Percentiles rank a stretch among this genome's conserved stretches.
These are phyloP conservation scores for Tachysurus vachellii DNA, from an alignment of 2,113 vertebrate genomes.

Conservation along the genomic window DNA sequence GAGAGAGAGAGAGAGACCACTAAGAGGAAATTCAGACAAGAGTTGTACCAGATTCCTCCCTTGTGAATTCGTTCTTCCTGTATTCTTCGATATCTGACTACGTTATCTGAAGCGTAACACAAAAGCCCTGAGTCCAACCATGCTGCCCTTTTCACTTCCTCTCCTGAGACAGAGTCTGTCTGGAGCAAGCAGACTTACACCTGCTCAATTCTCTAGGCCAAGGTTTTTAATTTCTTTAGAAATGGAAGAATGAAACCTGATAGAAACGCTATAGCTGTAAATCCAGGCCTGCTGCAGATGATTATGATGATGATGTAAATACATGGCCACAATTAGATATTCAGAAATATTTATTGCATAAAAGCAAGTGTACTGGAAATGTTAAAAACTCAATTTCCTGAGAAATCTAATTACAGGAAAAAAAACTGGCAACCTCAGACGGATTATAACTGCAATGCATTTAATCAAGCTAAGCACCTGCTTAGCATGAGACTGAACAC, in stretches of 20 bases:
- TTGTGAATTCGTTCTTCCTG: conserved; percentile 19
- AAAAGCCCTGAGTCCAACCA: neutral
- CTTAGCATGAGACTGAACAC: no score
- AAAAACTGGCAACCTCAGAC: neutral
- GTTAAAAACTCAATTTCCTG: neutral
- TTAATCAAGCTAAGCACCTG: no score
- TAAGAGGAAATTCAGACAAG: neutral
- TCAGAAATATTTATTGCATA: neutral
- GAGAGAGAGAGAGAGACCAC: neutral
- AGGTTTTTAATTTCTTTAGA: neutral
- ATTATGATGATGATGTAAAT: neutral
- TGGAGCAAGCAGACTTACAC: neutral
- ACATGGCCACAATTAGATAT: neutral
- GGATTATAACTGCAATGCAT: neutral
- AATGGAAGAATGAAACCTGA: neutral
- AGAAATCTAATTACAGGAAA: neutral
- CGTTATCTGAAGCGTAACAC: conserved; percentile 26
- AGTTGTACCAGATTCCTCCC: neutral
- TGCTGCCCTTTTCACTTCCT: neutral
- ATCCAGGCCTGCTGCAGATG: neutral
- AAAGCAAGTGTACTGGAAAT: neutral
- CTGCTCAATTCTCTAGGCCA: conserved; percentile 6
- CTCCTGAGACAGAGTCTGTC: neutral
- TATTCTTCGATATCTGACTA: conserved; percentile 11
- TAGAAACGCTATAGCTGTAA: neutral